phyloP scores from a whole-genome alignment of 2,888 invertebrate genomes.

The Nemoura dubitans region DNA sequence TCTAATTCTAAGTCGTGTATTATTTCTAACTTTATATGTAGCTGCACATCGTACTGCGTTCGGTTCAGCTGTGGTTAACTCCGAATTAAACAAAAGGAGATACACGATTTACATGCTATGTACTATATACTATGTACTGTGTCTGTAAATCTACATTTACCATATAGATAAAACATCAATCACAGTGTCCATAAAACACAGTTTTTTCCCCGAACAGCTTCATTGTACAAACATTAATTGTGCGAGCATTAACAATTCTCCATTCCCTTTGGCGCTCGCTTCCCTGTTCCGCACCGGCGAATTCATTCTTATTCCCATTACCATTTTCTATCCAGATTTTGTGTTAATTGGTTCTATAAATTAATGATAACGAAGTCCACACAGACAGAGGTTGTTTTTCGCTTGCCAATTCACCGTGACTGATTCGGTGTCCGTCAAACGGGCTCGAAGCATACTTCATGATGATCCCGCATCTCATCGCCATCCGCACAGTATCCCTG shows the following conservation, averaged over 20 bases:
- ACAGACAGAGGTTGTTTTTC: neutral
- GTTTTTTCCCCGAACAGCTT: neutral
- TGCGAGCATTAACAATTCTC: neutral
- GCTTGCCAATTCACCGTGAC: neutral
- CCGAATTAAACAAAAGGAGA: neutral
- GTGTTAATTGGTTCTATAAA: neutral
- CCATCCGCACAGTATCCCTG: neutral
- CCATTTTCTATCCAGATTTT: neutral
- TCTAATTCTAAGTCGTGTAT: neutral
- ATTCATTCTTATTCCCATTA: neutral
- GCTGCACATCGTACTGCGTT: neutral
- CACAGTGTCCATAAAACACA: neutral
- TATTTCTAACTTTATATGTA: neutral
- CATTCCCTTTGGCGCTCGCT: neutral
- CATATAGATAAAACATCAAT: conserved; percentile 7
- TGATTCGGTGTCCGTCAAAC: neutral
- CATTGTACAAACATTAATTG: neutral
- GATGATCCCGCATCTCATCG: neutral
- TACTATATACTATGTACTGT: neutral
- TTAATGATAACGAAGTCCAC: conserved; percentile 3
- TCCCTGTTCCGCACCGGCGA: neutral
- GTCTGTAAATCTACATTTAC: neutral
- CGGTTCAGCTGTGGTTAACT: neutral
- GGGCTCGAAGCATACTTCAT: neutral
- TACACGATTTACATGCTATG: neutral